Evolutionary conservation across 2,888 invertebrate species (phyloP).

Genomic region (Idaea straminata): DNA sequence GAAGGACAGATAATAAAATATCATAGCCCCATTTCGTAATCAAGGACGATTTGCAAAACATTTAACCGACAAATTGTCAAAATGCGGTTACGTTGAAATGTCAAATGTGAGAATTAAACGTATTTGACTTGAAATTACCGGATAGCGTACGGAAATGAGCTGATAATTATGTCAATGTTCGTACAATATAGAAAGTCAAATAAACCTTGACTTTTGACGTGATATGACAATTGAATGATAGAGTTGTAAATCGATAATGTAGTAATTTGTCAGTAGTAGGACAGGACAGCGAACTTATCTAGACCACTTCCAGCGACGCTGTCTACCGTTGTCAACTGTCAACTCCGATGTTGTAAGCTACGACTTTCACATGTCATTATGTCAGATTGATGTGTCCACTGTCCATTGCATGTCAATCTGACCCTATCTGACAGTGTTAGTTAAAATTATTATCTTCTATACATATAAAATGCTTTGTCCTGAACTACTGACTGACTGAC

Average conservation of each 20-base stretch:
- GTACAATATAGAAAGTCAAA: not conserved
- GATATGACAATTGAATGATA: not conserved
- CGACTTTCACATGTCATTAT: no score
- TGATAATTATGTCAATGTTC: not conserved
- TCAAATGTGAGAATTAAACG: constrained; percentile 39
- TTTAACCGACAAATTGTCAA: constrained; percentile 46
- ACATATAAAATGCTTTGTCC: no score
- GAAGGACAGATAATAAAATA: constrained; percentile 49
- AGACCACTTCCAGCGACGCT: no score
- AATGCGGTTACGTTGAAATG: constrained; percentile 54
- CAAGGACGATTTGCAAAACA: constrained; percentile 71
- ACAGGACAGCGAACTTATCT: no score
- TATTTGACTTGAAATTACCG: not conserved
- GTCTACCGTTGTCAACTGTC: no score
- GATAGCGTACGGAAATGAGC: not conserved
- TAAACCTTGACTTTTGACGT: not conserved
- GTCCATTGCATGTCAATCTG: no score
- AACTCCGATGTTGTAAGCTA: no score
- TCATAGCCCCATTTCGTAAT: constrained; percentile 59
- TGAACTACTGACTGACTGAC: no score
- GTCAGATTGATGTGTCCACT: no score
- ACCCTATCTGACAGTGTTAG: no score
- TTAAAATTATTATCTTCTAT: no score
- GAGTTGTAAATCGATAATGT: not conserved
- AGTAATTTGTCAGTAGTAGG: no score